Percentiles rank a stretch among this genome's conserved stretches.
Conservation (phyloP, 2,888 invertebrate species). For the Nomada goodeniana region DNA sequence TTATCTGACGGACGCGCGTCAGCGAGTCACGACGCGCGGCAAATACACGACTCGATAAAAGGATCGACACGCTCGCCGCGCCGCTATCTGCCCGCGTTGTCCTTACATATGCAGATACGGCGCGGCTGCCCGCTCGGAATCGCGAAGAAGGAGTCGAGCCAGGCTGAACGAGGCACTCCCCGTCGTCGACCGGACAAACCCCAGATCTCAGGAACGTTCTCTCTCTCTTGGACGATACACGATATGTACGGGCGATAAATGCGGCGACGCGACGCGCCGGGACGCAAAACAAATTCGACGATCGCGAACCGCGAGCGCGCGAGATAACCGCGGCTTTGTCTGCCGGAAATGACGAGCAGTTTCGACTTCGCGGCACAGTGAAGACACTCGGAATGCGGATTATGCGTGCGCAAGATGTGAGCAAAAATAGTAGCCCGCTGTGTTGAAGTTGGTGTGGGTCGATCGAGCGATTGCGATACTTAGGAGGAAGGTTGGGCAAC, state of each 20-base stretch:
- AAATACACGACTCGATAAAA: constrained; percentile 68
- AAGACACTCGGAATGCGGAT: not conserved
- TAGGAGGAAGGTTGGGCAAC: no score
- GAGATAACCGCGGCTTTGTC: not conserved
- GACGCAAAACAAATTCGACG: constrained; percentile 70
- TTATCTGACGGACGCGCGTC: constrained; percentile 60
- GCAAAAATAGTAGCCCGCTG: no score
- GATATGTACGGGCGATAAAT: constrained; percentile 67
- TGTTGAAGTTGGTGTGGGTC: no score
- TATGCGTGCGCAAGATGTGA: not conserved
- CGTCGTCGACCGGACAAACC: constrained; percentile 28
- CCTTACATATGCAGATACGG: not conserved
- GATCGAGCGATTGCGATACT: no score
- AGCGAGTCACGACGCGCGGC: constrained; percentile 58
- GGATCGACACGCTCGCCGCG: constrained; percentile 58
- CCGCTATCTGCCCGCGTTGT: constrained; percentile 50
- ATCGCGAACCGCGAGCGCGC: not conserved
- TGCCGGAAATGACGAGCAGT: constrained; percentile 28
- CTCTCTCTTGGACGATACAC: constrained; percentile 45
- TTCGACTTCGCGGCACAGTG: not conserved
- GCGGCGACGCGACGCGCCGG: constrained; percentile 50
- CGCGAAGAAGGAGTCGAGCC: constrained; percentile 35
- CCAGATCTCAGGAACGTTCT: constrained; percentile 13
- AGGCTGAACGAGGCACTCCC: constrained; percentile 13
- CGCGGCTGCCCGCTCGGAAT: not conserved